A percentile compares a stretch with the other conserved stretches of the same genome.
phyloP scores from a whole-genome alignment of 2,113 vertebrate species.

The Microcebus tavaratra region DNA sequence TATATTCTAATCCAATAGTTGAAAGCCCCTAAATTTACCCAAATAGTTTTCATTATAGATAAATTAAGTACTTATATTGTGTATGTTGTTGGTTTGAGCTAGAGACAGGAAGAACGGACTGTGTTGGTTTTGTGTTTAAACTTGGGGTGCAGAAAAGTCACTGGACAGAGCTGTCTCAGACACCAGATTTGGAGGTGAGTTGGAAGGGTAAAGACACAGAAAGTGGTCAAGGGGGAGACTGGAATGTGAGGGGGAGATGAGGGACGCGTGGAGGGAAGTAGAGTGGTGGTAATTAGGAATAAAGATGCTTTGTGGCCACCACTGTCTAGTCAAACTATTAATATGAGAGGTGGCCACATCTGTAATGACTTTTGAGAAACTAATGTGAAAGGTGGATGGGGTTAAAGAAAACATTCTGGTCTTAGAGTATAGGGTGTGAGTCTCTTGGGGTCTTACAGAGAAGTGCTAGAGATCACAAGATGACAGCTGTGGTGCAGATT shows the following conservation, averaged over 20 bases:
- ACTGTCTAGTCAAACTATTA: background rate
- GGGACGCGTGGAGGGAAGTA: background rate
- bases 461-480: background rate
- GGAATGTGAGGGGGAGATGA: background rate
- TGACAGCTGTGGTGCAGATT: background rate
- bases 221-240: background rate
- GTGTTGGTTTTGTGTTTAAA: constrained; percentile 47
- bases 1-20: background rate
- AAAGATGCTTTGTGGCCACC: background rate
- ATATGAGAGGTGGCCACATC: background rate
- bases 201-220: background rate
- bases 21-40: constrained; percentile 15
- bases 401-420: background rate
- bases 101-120: background rate
- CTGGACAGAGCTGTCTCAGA: background rate
- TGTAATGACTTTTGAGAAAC: background rate
- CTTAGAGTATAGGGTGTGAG: background rate
- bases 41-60: constrained; percentile 12
- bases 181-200: background rate
- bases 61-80: background rate
- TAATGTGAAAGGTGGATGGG: background rate
- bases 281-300: background rate
- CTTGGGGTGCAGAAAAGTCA: constrained; percentile 16
- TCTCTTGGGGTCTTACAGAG: background rate
- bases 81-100: background rate